phyloP scores from a whole-genome alignment of 2,888 invertebrate genomes.

The Ametastegia equiseti region DNA sequence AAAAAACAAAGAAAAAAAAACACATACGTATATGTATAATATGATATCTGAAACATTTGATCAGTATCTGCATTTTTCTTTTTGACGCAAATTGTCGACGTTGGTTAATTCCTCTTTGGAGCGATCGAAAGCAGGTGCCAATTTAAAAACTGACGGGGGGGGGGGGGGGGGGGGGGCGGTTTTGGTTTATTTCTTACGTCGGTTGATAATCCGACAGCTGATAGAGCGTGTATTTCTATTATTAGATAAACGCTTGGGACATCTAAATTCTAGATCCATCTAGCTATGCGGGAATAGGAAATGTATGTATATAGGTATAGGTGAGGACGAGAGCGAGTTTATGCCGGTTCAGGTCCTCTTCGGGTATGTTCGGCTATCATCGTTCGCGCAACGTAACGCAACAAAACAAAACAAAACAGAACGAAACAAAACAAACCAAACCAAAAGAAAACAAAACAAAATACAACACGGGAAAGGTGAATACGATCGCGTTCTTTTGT shows the following conservation, averaged over 20 bases:
- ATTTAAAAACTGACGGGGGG: not conserved
- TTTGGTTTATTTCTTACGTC: conserved; percentile 43
- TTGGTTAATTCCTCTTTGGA: not conserved
- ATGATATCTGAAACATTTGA: no score
- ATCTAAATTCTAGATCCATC: conserved; percentile 31
- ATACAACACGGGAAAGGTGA: no score
- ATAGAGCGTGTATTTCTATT: conserved; percentile 38
- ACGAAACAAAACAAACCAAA: no score
- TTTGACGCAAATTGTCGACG: not conserved
- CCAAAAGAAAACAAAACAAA: no score
- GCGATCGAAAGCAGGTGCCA: conserved; percentile 4
- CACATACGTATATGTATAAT: no score
- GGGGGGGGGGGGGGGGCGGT: conserved; percentile 10
- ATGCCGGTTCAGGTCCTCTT: not conserved
- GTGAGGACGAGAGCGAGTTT: not conserved
- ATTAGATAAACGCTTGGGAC: conserved; percentile 39
- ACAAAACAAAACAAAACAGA: no score
- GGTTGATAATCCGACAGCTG: conserved; percentile 8
- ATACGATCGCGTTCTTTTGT: conserved; percentile 23
- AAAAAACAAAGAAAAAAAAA: no score
- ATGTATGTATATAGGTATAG: not conserved
- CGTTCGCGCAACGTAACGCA: no score
- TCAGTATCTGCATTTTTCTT: no score
- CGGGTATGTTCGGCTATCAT: conserved; percentile 1
- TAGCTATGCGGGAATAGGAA: conserved; percentile 8